These are phyloP conservation scores for Daptonema setosum DNA, from an alignment of 2,888 invertebrate genomes.

Conservation along the genomic window DNA sequence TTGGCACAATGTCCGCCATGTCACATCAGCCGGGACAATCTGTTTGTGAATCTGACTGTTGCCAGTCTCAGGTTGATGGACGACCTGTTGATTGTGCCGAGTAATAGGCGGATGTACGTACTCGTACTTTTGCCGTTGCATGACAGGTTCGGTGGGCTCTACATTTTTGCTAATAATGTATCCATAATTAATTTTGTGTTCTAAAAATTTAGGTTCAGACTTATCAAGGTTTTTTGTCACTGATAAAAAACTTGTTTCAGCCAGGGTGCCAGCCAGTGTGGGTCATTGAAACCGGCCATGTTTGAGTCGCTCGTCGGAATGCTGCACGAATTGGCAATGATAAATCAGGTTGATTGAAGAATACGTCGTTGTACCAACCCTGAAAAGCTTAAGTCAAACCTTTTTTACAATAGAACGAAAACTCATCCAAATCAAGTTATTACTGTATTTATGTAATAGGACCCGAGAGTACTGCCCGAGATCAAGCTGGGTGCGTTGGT, in stretches of 20 bases:
- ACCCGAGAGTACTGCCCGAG: background rate
- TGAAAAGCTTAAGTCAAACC: too few relatives aligned
- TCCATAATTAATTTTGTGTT: too few relatives aligned
- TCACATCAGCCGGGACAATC: too few relatives aligned
- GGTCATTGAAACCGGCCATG: background rate
- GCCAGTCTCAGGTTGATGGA: background rate
- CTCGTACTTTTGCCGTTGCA: constrained; percentile 1
- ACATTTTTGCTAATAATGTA: background rate
- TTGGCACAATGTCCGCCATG: too few relatives aligned
- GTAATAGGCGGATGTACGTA: background rate
- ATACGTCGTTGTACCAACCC: too few relatives aligned
- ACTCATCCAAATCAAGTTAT: too few relatives aligned
- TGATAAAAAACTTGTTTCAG: too few relatives aligned
- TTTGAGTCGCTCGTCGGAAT: background rate
- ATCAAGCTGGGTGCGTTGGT: background rate
- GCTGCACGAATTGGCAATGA: background rate
- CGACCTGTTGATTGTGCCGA: background rate
- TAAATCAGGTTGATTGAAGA: too few relatives aligned
- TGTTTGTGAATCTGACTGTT: background rate
- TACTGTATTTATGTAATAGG: too few relatives aligned
- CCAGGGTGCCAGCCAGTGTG: background rate
- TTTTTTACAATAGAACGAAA: too few relatives aligned
- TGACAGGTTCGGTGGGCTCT: background rate
- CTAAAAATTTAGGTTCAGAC: too few relatives aligned
- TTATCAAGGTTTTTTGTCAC: too few relatives aligned